Evolutionary conservation across 2,797 vertebrate genomes (phyloP).

Genomic region (Odontamblyopus rebecca): DNA sequence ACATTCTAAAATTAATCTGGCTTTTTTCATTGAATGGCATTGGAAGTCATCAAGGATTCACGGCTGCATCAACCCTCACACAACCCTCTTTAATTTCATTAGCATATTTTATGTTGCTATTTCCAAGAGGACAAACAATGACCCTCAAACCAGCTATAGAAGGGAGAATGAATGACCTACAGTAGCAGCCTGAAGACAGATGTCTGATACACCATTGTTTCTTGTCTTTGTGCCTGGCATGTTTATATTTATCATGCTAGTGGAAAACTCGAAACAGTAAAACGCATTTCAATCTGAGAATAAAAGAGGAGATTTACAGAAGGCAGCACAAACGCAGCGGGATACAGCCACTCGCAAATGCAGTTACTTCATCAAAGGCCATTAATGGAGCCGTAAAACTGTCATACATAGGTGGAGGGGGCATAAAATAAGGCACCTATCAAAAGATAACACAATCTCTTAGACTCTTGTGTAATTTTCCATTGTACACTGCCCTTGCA

Average conservation of each 20-base stretch:
- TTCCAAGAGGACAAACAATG: slow-evolving; percentile 60
- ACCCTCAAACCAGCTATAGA: slow-evolving; percentile 36
- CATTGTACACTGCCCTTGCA: slow-evolving; percentile 22
- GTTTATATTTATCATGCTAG: slow-evolving; percentile 11
- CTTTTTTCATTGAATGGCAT: slow-evolving; percentile 57
- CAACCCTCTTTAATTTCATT: slow-evolving; percentile 74
- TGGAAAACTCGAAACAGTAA: slow-evolving; percentile 3
- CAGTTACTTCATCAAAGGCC: slow-evolving; percentile 50
- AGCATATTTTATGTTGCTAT: slow-evolving; percentile 75
- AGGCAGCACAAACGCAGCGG: slow-evolving; percentile 25
- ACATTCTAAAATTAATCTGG: slow-evolving; percentile 77
- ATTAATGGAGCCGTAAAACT: slow-evolving; percentile 68
- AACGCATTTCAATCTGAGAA: slow-evolving; percentile 4
- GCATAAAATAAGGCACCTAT: slow-evolving; percentile 55
- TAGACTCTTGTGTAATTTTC: background rate
- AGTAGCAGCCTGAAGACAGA: slow-evolving; percentile 22
- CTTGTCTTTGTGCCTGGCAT: slow-evolving; percentile 9
- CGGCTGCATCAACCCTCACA: slow-evolving; percentile 55
- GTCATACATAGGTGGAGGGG: slow-evolving; percentile 33
- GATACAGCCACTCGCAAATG: slow-evolving; percentile 41
- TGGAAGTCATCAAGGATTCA: slow-evolving; percentile 70
- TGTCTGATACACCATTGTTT: slow-evolving; percentile 26
- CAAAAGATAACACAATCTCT: slow-evolving; percentile 28
- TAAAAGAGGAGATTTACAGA: slow-evolving; percentile 19
- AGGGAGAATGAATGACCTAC: slow-evolving; percentile 34